These are phyloP conservation scores for Hirundo rustica DNA, from an alignment of 2,797 vertebrate genomes.

Conservation along the genomic window DNA sequence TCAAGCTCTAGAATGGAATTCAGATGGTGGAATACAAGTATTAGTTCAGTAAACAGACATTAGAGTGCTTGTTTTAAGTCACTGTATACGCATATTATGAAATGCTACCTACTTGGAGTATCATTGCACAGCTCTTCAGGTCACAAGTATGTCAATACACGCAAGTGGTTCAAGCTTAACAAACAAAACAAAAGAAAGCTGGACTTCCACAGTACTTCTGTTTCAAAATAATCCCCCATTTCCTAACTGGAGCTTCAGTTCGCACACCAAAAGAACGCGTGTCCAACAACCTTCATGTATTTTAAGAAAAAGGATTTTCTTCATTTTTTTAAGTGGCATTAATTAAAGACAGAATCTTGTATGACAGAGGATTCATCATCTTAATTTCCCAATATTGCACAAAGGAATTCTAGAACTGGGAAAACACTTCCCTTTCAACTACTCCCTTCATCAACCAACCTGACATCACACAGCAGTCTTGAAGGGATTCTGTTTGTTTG, in stretches of 20 bases:
- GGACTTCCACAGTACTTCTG: background rate
- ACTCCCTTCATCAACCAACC: fast-evolving
- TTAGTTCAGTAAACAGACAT: slow-evolving; percentile 1
- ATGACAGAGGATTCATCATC: background rate
- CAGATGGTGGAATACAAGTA: background rate
- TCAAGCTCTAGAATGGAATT: slow-evolving; percentile 2
- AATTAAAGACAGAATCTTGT: background rate
- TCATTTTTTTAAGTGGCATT: background rate
- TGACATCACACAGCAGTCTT: background rate
- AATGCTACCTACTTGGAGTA: background rate
- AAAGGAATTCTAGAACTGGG: background rate
- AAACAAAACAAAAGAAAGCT: background rate
- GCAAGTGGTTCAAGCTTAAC: background rate
- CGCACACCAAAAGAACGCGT: background rate
- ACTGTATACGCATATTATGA: background rate
- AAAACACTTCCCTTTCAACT: background rate
- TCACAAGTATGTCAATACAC: background rate
- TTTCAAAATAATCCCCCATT: background rate
- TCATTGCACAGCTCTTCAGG: background rate
- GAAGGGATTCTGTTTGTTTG: background rate
- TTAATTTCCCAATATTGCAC: background rate
- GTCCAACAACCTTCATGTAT: background rate
- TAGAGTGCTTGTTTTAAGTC: background rate
- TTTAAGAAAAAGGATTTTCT: background rate
- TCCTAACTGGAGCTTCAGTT: background rate